These are phyloP conservation scores for Dermolepida albohirtum DNA, from an alignment of 2,888 invertebrate species.

Conservation along the genomic window DNA sequence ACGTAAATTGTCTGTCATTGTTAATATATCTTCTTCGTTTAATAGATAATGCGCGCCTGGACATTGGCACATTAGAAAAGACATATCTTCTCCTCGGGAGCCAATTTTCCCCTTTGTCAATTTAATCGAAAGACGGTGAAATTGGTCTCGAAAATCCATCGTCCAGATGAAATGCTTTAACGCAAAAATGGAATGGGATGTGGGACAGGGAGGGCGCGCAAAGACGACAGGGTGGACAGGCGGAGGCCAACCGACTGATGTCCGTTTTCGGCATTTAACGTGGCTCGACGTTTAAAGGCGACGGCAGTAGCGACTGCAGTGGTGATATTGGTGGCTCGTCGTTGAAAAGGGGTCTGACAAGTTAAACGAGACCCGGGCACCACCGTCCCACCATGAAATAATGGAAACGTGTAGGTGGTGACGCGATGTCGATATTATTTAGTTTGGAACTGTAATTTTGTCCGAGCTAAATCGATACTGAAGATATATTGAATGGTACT, in stretches of 20 bases:
- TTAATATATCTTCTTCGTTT: too few relatives aligned
- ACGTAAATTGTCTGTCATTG: too few relatives aligned
- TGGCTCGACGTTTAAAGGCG: constrained; percentile 24
- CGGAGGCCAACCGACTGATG: constrained; percentile 11
- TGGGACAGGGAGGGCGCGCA: neutral
- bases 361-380: constrained; percentile 23
- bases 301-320: neutral
- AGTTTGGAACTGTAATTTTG: too few relatives aligned
- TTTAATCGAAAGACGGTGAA: constrained; percentile 29
- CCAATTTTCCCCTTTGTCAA: constrained; percentile 32
- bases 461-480: too few relatives aligned
- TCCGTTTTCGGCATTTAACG: constrained; percentile 29
- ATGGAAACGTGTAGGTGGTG: constrained; percentile 2
- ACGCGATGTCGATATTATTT: too few relatives aligned
- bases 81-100: constrained; percentile 5
- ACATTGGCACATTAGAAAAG: too few relatives aligned
- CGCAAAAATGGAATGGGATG: neutral
- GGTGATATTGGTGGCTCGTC: neutral
- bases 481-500: too few relatives aligned
- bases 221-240: constrained; percentile 8
- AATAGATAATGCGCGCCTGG: too few relatives aligned
- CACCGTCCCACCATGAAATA: constrained; percentile 15
- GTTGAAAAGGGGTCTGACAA: constrained; percentile 18
- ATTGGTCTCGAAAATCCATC: constrained; percentile 25
- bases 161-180: constrained; percentile 17